Percentiles rank a stretch among this genome's conserved stretches.
phyloP scores from a whole-genome alignment of 1,140 invertebrate genomes.

The Macrobrachium rosenbergii region DNA sequence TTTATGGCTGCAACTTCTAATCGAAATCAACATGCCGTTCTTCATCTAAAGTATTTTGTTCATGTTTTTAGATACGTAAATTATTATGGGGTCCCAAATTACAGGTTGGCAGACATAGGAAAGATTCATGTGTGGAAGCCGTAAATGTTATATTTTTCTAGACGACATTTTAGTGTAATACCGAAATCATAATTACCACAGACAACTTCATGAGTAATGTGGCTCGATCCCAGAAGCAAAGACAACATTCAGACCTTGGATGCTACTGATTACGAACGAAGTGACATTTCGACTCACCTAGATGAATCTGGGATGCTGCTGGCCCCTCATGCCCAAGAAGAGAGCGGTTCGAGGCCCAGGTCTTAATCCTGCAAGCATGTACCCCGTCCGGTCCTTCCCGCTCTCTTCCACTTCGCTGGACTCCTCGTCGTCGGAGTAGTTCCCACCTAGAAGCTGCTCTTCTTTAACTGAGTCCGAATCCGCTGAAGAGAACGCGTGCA shows the following conservation, averaged over 20 bases:
- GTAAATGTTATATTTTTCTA: too few relatives aligned
- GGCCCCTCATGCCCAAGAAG: slow-evolving; percentile 34
- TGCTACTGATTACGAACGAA: not conserved
- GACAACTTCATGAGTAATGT: too few relatives aligned
- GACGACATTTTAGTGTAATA: too few relatives aligned
- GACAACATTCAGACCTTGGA: not conserved
- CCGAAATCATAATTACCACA: too few relatives aligned
- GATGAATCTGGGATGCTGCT: slow-evolving; percentile 28
- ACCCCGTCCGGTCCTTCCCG: slow-evolving; percentile 7
- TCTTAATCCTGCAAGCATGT: not conserved
- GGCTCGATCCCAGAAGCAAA: too few relatives aligned
- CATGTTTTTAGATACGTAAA: too few relatives aligned
- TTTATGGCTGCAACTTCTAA: too few relatives aligned
- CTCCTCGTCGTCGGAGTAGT: slow-evolving; percentile 23
- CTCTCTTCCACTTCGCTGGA: slow-evolving; percentile 25
- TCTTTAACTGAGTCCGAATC: not conserved
- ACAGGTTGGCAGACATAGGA: too few relatives aligned
- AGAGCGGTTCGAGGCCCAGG: not conserved
- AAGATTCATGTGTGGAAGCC: too few relatives aligned
- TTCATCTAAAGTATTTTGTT: too few relatives aligned
- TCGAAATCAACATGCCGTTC: too few relatives aligned
- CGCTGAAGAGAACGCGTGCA: slow-evolving; percentile 27
- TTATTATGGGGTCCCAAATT: too few relatives aligned
- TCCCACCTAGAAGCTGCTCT: not conserved
- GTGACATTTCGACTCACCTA: slow-evolving; percentile 14